phyloP scores from a whole-genome alignment of 2,113 vertebrate species.

The Galeopterus variegatus region DNA sequence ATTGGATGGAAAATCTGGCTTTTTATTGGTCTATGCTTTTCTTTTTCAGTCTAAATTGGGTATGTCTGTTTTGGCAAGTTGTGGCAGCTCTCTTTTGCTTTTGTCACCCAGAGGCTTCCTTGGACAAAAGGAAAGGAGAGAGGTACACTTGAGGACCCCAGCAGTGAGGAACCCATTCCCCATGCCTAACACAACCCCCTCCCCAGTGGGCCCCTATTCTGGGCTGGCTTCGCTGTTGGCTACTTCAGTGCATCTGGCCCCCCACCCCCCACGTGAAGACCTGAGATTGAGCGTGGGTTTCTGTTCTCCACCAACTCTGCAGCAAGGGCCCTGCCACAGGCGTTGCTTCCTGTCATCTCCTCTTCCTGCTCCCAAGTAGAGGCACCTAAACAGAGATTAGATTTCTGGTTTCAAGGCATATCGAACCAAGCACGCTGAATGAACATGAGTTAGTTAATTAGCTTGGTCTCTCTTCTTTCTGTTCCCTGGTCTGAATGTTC shows the following conservation, averaged over 20 bases:
- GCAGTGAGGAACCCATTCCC: background rate
- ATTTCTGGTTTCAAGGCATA: constrained; percentile 86
- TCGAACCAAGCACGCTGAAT: constrained; percentile 71
- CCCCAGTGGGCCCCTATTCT: background rate
- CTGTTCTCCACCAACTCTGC: constrained; percentile 73
- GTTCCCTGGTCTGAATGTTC: constrained; percentile 75
- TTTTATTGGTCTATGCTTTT: constrained; percentile 25
- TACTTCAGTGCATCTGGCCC: background rate
- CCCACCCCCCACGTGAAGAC: constrained; percentile 85
- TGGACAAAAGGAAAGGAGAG: constrained; percentile 55
- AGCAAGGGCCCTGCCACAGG: constrained; percentile 80
- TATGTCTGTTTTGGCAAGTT: constrained; percentile 56
- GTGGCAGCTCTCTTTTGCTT: constrained; percentile 58
- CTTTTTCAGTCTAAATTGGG: background rate
- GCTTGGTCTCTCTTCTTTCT: constrained; percentile 72
- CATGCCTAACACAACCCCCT: background rate
- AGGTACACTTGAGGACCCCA: background rate
- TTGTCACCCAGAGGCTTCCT: background rate
- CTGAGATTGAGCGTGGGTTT: constrained; percentile 90
- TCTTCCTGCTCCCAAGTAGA: constrained; percentile 84
- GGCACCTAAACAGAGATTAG: constrained; percentile 88
- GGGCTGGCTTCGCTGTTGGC: background rate
- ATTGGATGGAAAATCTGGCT: constrained; percentile 61
- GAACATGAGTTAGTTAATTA: constrained; percentile 55
- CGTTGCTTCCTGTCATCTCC: constrained; percentile 76